Evolutionary conservation across 1,140 invertebrate species (phyloP), one percentile per base, ranked within the genome.

Genomic region (Ceratina australensis): DNA sequence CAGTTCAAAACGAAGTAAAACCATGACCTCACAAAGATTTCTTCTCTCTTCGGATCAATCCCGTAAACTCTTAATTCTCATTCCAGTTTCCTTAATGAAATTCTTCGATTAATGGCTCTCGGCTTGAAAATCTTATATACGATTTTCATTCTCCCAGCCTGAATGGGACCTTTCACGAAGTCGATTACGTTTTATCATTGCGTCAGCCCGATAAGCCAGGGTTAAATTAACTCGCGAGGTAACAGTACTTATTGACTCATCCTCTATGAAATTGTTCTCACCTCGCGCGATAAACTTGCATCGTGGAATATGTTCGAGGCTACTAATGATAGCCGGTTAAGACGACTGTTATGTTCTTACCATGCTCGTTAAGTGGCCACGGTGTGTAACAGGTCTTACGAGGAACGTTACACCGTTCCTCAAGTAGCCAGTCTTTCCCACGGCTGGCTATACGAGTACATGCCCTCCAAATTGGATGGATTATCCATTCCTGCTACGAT

Each of bases 321-420:
- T 49, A 65, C 66, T 81, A 83, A 83, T 74, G 54, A 60, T 54
- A 52, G 59, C 49, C 33, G n/a, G 47, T 78, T 73, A 73, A 80
- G 68, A 24, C 22, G 26, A 54, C 66, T 74, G 66, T 78, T 81
- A 79, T 74, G 66, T 33, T 33, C 33, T 33, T 33, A 33, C 3
- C 33, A 49, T 24, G 66, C 26, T 60, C 68, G 74, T 83, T 81
- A 74, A 81, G 28, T 79, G 59, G 20, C 49, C 81, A 66, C 65
- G 61, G 72, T 78, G 71, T 81, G 56, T 56, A 76, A 63, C 66
- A 80, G 47, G 57, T 49, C 67, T 72, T 16, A 28, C 59, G 56
- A 50, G 50, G 49, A 28, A 16, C 57, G 67, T 80, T 75, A 82
- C 67, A 50, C 33, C 28, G 61, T 63, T 66, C n/a, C 69, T 67